Conservation (phyloP, 1,140 invertebrate species). For the Lepidurus couesii region DNA sequence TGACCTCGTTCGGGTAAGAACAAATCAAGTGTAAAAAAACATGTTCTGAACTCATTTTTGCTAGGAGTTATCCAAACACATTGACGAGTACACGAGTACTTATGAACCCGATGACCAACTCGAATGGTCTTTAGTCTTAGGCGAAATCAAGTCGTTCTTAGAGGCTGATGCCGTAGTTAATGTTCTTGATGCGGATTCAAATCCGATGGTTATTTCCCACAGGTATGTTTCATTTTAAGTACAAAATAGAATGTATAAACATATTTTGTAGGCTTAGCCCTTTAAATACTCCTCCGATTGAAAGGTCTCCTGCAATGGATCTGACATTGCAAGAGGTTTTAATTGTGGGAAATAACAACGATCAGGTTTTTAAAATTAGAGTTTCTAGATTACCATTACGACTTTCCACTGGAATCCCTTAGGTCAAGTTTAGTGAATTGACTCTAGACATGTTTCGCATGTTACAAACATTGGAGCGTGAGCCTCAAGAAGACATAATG, state of each 20-base stretch:
- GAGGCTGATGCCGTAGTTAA: constrained; percentile 83
- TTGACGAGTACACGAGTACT: constrained; percentile 87
- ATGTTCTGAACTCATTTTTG: neutral
- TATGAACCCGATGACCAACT: constrained; percentile 95
- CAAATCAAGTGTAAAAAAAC: neutral
- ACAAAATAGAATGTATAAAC: constrained; percentile 35
- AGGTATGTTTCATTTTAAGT: constrained; percentile 50
- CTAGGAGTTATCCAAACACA: constrained; percentile 78
- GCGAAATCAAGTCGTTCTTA: constrained; percentile 91
- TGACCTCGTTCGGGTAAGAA: constrained; percentile 70
- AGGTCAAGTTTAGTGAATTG: constrained; percentile 94
- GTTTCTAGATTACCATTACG: constrained; percentile 23
- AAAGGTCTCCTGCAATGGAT: constrained; percentile 59
- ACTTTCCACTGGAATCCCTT: constrained; percentile 31
- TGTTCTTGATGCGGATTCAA: constrained; percentile 78
- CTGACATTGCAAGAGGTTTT: constrained; percentile 87
- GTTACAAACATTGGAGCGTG: constrained; percentile 87
- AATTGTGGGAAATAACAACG: constrained; percentile 86
- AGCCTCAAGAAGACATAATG: constrained; percentile 76
- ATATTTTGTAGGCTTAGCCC: constrained; percentile 60
- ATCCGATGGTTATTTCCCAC: constrained; percentile 73
- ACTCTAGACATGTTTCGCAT: constrained; percentile 98
- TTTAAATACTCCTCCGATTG: constrained; percentile 60
- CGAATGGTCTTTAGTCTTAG: constrained; percentile 90
- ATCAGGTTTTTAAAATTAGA: constrained; percentile 57